Percentiles rank a stretch among this genome's conserved stretches.
Evolutionary conservation across 2,113 vertebrate genomes (phyloP).

Genomic region (Phaetusa simplex): DNA sequence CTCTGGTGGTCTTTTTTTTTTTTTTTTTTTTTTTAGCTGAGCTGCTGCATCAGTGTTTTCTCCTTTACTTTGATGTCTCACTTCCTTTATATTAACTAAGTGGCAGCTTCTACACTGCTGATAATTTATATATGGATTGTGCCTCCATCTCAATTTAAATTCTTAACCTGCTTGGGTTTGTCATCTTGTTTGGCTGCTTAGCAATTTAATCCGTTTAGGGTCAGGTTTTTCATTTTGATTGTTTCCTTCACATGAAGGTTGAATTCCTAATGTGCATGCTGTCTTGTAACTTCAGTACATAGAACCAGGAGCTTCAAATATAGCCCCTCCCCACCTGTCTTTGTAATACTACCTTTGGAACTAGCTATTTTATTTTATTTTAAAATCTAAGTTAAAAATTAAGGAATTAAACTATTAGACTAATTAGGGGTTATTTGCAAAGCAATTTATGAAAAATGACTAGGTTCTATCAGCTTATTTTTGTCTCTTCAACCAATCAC

Average conservation of each 20-base stretch:
- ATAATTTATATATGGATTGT: background rate
- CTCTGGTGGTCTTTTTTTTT: background rate
- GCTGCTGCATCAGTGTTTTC: background rate
- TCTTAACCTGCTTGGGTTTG: background rate
- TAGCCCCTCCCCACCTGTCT: background rate
- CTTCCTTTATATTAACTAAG: background rate
- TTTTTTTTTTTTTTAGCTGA: background rate
- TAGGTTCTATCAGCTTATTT: background rate
- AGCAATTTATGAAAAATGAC: background rate
- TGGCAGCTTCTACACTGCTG: background rate
- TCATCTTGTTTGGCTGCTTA: background rate
- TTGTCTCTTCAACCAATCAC: background rate
- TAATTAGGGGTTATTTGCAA: background rate
- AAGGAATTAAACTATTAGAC: background rate
- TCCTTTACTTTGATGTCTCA: background rate
- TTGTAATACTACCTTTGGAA: background rate
- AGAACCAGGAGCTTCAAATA: background rate
- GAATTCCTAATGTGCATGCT: background rate
- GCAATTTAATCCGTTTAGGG: background rate
- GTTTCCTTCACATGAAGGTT: background rate
- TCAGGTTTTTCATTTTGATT: background rate
- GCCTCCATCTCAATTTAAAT: background rate
- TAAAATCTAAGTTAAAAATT: background rate
- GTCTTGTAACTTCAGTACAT: background rate
- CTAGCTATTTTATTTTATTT: background rate